Evolutionary conservation across 2,888 invertebrate species (phyloP).

Genomic region (Blastobasis adustella): DNA sequence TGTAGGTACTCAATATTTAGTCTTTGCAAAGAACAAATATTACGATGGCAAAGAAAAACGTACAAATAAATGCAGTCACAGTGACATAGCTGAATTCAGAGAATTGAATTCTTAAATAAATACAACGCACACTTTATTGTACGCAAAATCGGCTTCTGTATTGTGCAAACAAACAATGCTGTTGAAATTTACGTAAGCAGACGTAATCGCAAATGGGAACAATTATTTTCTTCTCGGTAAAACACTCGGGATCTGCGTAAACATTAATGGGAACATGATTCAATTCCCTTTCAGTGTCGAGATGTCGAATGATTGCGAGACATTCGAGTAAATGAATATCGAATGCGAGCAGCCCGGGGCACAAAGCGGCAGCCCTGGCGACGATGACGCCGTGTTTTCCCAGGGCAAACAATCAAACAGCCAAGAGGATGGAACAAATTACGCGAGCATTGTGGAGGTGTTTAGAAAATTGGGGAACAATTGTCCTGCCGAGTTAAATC

Average conservation of each 20-base stretch:
- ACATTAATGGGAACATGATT: conserved; percentile 41
- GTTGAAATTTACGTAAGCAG: conserved; percentile 1
- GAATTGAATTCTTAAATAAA: no score
- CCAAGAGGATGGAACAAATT: conserved; percentile 63
- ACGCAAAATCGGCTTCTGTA: neutral
- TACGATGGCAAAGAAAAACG: no score
- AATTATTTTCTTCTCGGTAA: conserved; percentile 27
- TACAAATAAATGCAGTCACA: no score
- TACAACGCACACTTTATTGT: no score
- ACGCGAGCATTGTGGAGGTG: conserved; percentile 60
- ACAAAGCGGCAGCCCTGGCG: conserved; percentile 43
- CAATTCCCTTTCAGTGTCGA: conserved; percentile 39
- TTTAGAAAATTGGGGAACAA: conserved; percentile 70
- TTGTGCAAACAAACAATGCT: conserved; percentile 15
- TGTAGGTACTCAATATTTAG: no score
- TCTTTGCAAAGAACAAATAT: no score
- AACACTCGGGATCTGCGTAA: conserved; percentile 30
- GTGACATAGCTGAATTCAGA: no score
- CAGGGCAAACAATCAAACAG: conserved; percentile 57
- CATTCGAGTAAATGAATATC: conserved; percentile 57
- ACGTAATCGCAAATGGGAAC: conserved; percentile 14
- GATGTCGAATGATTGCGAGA: conserved; percentile 49
- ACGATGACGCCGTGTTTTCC: conserved; percentile 53
- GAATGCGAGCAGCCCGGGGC: conserved; percentile 45
- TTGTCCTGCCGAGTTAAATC: conserved; percentile 62